phyloP scores from a whole-genome alignment of 2,797 vertebrate genomes.

The Gadopsis marmoratus region DNA sequence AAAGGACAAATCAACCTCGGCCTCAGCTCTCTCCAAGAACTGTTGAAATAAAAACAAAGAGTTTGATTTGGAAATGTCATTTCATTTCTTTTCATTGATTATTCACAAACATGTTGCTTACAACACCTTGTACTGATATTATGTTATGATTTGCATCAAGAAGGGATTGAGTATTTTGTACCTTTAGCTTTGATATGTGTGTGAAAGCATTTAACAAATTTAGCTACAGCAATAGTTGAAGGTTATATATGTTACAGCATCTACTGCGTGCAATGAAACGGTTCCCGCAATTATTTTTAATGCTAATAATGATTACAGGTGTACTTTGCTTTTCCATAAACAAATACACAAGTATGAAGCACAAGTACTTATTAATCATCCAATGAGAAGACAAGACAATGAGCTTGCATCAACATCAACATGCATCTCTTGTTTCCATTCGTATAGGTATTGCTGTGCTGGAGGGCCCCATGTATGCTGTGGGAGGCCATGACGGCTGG shows the following conservation, averaged over 20 bases:
- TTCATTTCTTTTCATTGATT: conserved; percentile 16
- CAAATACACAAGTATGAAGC: not conserved
- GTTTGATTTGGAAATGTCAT: conserved; percentile 8
- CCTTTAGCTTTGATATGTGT: not conserved
- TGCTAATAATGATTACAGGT: not conserved
- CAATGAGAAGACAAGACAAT: not conserved
- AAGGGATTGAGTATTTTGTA: not conserved
- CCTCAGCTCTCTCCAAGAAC: conserved; percentile 44
- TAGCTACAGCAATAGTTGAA: not conserved
- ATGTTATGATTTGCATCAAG: not conserved
- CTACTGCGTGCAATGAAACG: too few relatives aligned
- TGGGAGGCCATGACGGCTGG: conserved; percentile 98
- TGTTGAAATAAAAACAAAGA: conserved; percentile 11
- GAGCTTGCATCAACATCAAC: not conserved
- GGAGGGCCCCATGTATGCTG: conserved; percentile 98
- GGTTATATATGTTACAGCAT: not conserved
- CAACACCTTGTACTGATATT: not conserved
- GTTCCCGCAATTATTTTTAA: not conserved
- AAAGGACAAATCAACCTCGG: conserved; percentile 36
- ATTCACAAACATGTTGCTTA: conserved; percentile 5
- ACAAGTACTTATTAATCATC: not conserved
- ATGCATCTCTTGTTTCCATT: conserved; percentile 4
- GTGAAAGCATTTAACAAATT: not conserved
- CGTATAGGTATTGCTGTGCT: conserved; percentile 92
- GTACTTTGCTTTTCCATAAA: not conserved